A percentile compares a stretch with the other conserved stretches of the same genome.
These are phyloP conservation scores for Tigriopus californicus DNA, from an alignment of 2,888 invertebrate species.

Conservation along the genomic window DNA sequence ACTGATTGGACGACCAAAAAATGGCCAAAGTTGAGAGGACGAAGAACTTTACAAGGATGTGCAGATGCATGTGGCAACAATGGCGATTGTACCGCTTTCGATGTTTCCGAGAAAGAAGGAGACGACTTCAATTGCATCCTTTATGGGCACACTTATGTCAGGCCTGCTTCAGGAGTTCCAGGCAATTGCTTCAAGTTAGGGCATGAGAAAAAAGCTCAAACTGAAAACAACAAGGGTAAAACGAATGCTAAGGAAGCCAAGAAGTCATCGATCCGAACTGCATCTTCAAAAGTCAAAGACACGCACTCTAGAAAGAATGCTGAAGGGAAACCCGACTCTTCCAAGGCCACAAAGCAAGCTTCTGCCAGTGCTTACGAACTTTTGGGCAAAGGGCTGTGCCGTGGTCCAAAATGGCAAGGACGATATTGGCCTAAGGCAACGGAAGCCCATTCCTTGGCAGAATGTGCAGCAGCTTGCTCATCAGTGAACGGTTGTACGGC, in stretches of 20 bases:
- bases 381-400: slow-evolving; percentile 11
- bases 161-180: slow-evolving; percentile 1
- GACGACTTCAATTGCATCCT: not conserved
- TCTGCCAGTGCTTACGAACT: not conserved
- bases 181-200: slow-evolving; percentile 2
- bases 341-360: not conserved
- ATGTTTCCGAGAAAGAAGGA: slow-evolving; percentile 3
- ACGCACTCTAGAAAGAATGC: too few relatives aligned
- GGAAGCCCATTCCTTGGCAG: not conserved
- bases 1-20: not conserved
- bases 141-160: slow-evolving; percentile 8
- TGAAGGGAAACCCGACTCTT: too few relatives aligned
- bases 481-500: slow-evolving; percentile 3
- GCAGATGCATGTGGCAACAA: slow-evolving; percentile 6
- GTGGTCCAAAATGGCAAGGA: slow-evolving; percentile 13
- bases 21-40: slow-evolving; percentile 3
- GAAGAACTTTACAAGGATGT: not conserved
- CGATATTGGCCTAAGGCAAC: slow-evolving; percentile 8
- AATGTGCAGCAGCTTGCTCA: slow-evolving; percentile 4
- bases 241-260: too few relatives aligned
- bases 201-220: too few relatives aligned
- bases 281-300: too few relatives aligned
- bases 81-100: slow-evolving; percentile 14
- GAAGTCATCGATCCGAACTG: too few relatives aligned
- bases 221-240: too few relatives aligned